phyloP scores from a whole-genome alignment of 2,888 invertebrate species.

The Agrotis puta region DNA sequence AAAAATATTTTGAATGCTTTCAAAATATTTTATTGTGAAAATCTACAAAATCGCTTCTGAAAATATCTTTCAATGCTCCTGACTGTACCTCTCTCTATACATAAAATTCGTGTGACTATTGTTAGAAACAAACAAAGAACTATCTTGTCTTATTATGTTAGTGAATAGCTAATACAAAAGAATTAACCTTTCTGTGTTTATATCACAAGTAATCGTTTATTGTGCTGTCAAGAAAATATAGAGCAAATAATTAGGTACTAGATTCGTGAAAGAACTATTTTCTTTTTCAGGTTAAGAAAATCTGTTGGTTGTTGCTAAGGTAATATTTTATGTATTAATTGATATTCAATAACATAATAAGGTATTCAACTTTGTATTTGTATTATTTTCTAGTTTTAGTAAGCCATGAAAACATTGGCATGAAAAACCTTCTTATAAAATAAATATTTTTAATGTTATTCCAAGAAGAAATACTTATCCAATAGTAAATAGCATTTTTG shows the following conservation, averaged over 20 bases:
- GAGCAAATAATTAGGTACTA: conserved; percentile 16
- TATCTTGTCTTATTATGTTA: conserved; percentile 49
- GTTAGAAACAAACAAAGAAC: conserved; percentile 54
- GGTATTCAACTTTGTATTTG: too few species aligned
- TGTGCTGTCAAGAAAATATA: conserved; percentile 17
- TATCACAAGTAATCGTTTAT: conserved; percentile 16
- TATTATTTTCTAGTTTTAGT: too few species aligned
- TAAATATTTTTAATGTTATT: too few species aligned
- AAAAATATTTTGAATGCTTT: too few species aligned
- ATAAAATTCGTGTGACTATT: conserved; percentile 44
- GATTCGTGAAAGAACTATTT: background rate
- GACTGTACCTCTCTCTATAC: conserved; percentile 28
- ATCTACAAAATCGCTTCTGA: too few species aligned
- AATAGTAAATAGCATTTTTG: too few species aligned
- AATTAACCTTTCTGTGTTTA: conserved; percentile 45
- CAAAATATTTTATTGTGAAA: too few species aligned
- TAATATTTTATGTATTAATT: background rate
- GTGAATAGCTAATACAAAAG: conserved; percentile 47
- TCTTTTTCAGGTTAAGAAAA: background rate
- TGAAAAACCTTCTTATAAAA: too few species aligned
- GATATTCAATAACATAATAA: too few species aligned
- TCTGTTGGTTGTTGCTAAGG: background rate
- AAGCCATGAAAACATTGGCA: too few species aligned
- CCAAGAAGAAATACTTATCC: too few species aligned
- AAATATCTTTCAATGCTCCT: too few species aligned